Evolutionary conservation across 2,113 vertebrate genomes (phyloP), one percentile per base, ranked within the genome.

Genomic region (Sisor rabdophorus): DNA sequence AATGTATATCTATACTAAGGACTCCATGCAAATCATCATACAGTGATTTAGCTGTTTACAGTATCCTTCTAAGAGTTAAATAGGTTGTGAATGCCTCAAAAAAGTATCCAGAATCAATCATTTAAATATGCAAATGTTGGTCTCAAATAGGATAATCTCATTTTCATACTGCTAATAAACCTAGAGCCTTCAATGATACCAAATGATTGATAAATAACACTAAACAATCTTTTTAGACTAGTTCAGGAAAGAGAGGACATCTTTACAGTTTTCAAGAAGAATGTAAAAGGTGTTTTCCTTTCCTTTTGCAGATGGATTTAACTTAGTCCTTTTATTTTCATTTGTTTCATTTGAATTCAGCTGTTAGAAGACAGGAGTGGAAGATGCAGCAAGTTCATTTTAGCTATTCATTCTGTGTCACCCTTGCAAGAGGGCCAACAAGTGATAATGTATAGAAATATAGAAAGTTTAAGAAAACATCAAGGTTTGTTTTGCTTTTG

Each of bases 41-140:
- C 74, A 60, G 28, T 71, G 48, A 68, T 65, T 61, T 74, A 78
- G 58, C 48, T 54, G 73, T 77, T 79, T 79, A 70, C 58, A 74
- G 68, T 50, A 50, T 76, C 59, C 68, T 32, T 71, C 47, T 26
- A 11, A 63, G 32, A 55, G 48, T 9, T 55, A 44, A 56, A 20
- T 15, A 47, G 73, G 22, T 54, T 61, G 67, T 22, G 32, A 22
- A 73, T 30, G 7, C 20, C n/a, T 48, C 40, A 26, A 55, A 54
- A 17, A 59, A 59, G 12, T 17, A 50, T 36, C 6, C 6, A 36
- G 32, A 36, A 30, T 48, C 32, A 30, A 32, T 61, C 53, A 60
- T 70, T 28, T n/a, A 52, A 48, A 77, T 50, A 77, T 58, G 36
- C 26, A 7, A 32, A 55, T 70, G 40, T 60, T 28, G 1, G 19